Evolutionary conservation across 2,113 vertebrate genomes (phyloP), one percentile per base, ranked within the genome.

Genomic region (Mormoops blainvillei): DNA sequence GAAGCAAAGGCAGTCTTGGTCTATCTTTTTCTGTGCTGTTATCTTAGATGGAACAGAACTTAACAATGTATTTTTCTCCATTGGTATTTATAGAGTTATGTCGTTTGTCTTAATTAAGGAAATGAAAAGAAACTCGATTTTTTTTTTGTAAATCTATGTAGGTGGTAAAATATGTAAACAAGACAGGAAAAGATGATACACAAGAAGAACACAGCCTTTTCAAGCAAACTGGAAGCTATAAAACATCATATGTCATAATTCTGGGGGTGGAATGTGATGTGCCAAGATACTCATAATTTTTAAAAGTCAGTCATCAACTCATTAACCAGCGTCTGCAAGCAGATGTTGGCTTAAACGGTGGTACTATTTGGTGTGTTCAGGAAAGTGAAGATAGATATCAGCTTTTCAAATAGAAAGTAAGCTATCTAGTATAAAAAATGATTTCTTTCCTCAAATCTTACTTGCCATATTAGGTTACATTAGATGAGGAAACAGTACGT

Each of bases 401-500:
- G 14, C 54, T 94, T 90, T 97, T 94, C 94, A 96, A 36, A 96
- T 36, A 78, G 95, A 96, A 89, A 97, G 56, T 86, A 65, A 61
- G 33, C 43, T 91, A 96, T 91, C 81, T 97, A 87, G 97, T 92
- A 97, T 96, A 97, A 98, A 98, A 98, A 96, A 98, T 97, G 91
- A 92, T 95, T 97, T 95, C 33, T 97, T 98, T 98, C 93, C 91
- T 95, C 1, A 1, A 98, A 97, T 97, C 97, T 97, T 98, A 97
- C 96, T 95, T 98, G 96, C 97, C 87, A 91, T 94, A 97, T 97
- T 96, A 97, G 98, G 78, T 98, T 98, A 95, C 97, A 98, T 98
- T 98, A 98, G 94, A 97, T 92, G 97, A 94, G 97, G 97, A 97
- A 98, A 98, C 94, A 98, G 96, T 98, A 98, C 48, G 71, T 98